phyloP scores from a whole-genome alignment of 2,888 invertebrate genomes.

The Pimpla rufipes region DNA sequence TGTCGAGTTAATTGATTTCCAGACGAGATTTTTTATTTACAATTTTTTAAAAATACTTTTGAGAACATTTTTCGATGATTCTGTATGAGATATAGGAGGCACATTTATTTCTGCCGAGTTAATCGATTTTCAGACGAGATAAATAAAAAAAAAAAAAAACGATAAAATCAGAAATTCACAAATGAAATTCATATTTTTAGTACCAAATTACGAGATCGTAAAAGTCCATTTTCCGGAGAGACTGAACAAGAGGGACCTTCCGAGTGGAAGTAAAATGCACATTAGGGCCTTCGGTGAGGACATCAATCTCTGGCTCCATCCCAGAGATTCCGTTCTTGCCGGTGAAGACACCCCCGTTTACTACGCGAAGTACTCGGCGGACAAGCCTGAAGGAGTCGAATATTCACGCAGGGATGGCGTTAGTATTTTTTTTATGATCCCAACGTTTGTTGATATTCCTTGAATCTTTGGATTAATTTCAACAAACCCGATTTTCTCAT shows the following conservation, averaged over 20 bases:
- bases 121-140: no score
- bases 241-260: no score
- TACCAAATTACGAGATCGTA: background rate
- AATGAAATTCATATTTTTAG: background rate
- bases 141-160: no score
- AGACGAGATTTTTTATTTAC: no score
- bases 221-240: background rate
- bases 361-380: background rate
- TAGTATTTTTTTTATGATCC: background rate
- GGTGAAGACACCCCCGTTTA: slow-evolving; percentile 64
- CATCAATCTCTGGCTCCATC: slow-evolving; percentile 58
- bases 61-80: no score
- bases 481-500: background rate
- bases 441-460: no score
- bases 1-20: no score
- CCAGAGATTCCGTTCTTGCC: slow-evolving; percentile 56
- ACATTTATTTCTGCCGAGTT: no score
- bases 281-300: slow-evolving; percentile 58
- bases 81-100: no score
- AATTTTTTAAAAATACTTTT: no score
- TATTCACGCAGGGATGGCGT: background rate
- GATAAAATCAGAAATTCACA: no score
- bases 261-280: background rate
- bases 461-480: no score
- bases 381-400: background rate